phyloP scores from a whole-genome alignment of 2,797 vertebrate species.

The Denticeps clupeoides region DNA sequence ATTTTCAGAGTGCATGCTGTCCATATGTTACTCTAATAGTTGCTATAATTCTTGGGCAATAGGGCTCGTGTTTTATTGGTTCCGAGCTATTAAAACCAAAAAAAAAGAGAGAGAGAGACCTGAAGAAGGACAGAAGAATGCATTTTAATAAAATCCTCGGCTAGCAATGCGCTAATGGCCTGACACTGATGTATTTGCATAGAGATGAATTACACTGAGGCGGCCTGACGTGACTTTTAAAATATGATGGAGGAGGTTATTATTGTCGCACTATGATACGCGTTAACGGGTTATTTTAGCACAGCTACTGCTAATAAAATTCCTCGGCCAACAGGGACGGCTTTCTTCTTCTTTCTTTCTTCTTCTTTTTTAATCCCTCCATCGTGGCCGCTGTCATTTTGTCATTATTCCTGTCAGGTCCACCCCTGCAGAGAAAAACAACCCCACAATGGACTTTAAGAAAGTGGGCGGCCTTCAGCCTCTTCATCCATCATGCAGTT shows the following conservation, averaged over 20 bases:
- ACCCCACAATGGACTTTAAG: too few relatives aligned
- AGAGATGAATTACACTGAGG: conserved; percentile 80
- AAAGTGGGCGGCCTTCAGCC: too few relatives aligned
- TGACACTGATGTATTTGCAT: conserved; percentile 87
- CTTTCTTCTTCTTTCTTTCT: too few relatives aligned
- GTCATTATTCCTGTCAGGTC: too few relatives aligned
- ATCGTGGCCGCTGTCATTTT: too few relatives aligned
- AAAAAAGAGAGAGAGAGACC: conserved; percentile 23
- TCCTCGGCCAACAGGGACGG: conserved; percentile 47
- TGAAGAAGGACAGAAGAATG: too few relatives aligned
- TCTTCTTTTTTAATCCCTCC: too few relatives aligned
- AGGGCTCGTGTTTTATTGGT: conserved; percentile 78
- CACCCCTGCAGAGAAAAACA: too few relatives aligned
- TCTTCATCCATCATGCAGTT: too few relatives aligned
- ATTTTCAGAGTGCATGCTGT: conserved; percentile 84
- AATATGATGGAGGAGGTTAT: conserved; percentile 90
- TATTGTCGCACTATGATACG: conserved; percentile 66
- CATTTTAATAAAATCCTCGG: too few relatives aligned
- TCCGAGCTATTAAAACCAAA: conserved; percentile 68
- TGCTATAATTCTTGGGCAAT: conserved; percentile 88
- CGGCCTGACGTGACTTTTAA: conserved; percentile 85
- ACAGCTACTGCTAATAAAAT: conserved; percentile 64
- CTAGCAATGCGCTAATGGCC: conserved; percentile 82
- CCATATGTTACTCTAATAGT: conserved; percentile 91
- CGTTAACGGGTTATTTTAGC: conserved; percentile 72